These are phyloP conservation scores for Erebia epiphron DNA, from an alignment of 2,888 invertebrate species.

Conservation along the genomic window DNA sequence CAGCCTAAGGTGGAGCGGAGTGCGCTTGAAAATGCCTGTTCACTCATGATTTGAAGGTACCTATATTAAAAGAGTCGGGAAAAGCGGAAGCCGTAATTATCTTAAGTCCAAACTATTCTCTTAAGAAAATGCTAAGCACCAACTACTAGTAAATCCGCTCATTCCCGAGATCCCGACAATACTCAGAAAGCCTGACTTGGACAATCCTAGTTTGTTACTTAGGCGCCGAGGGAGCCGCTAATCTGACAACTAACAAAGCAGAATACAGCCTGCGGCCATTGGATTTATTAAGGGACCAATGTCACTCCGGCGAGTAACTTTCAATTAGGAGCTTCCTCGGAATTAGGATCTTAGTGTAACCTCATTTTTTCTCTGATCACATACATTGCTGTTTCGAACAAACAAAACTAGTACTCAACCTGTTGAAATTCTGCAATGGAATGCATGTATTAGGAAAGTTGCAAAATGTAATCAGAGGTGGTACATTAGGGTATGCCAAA, in stretches of 20 bases:
- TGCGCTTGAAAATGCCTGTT: no score
- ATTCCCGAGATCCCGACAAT: conserved; percentile 45
- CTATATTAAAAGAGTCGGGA: no score
- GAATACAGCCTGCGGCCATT: conserved; percentile 51
- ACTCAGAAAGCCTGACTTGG: conserved; percentile 50
- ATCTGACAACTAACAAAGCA: conserved; percentile 64
- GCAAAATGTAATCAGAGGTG: conserved; percentile 12
- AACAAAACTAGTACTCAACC: neutral
- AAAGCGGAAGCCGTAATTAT: no score
- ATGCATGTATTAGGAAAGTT: conserved; percentile 1
- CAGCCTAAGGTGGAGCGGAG: no score
- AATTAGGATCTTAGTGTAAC: conserved; percentile 31
- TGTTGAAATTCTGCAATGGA: conserved; percentile 25
- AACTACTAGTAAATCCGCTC: conserved; percentile 34
- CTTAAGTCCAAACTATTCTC: neutral
- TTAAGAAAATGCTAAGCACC: neutral
- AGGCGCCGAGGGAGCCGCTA: conserved; percentile 58
- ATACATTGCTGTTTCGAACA: conserved; percentile 27
- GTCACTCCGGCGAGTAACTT: conserved; percentile 60
- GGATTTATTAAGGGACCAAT: conserved; percentile 61
- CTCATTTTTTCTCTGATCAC: neutral
- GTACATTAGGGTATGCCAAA: conserved; percentile 38
- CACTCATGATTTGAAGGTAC: no score
- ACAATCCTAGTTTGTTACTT: conserved; percentile 56
- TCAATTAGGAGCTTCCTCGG: conserved; percentile 56